Base-by-base conservation (phyloP, 2,113 vertebrate genomes). In the Mustela lutreola region DNA sequence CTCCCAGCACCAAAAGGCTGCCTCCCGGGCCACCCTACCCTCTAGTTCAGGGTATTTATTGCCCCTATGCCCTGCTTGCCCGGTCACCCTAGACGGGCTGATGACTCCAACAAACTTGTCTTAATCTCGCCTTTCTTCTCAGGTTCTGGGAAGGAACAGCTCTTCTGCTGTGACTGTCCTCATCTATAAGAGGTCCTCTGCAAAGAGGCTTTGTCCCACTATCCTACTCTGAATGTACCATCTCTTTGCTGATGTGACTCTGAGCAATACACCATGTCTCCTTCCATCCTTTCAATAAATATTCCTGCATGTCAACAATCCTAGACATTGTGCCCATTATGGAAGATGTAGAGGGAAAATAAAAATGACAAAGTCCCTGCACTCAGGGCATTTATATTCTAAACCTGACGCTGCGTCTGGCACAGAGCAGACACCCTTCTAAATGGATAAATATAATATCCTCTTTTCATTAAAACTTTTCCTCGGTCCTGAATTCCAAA, bases 381-480 rank as follows among this genome's bases (percentile, higher is more conserved):
- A 12, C 5, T 26, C 0, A 0, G 2, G 39, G 53, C 56, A 75
- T 53, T 60, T 79, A n/a, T 53, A 79, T 31, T 78, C 75, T 86
- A 75, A 70, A 63, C 79, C 28, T 26, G 31, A 50, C 0, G 19
- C 60, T 2, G 4, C 28, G 39, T 39, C 42, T 70, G 73, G 36
- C 65, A 71, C 50, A 58, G 24, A 71, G 33, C 6, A 22, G 39
- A 50, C 4, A 22, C n/a, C 9, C 73, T 92, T 89, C 62, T 26
- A 56, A 85, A 45, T 8, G 36, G 94, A 67, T 53, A 67, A 79
- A 86, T 7, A 36, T 3, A 79, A 92, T n/a, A 83, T 87, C 36
- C 19, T 48, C 39, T 94, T 95, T 67, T 79, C 50, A 89, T 71
- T n/a, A 73, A 90, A 82, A 87, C 67, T 81, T 65, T 26, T 31